Conservation (phyloP, 2,888 invertebrate genomes). For the Drosophila lacicola region DNA sequence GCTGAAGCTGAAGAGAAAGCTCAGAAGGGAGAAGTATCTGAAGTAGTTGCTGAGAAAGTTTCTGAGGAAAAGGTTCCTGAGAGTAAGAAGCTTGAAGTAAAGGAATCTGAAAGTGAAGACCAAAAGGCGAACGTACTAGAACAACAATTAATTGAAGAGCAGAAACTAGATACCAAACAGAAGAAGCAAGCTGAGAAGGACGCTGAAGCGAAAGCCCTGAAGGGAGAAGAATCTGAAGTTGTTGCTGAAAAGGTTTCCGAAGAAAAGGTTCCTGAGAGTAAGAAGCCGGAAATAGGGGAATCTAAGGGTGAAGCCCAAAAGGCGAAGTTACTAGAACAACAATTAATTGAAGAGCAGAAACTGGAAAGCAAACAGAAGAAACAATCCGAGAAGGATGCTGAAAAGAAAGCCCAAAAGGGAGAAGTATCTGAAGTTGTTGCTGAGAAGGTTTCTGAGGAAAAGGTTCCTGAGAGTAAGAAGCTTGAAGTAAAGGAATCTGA, state of each 20-base stretch:
- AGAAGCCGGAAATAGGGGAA: too few relatives aligned
- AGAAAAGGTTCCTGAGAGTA: too few relatives aligned
- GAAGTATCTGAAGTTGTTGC: constrained; percentile 14
- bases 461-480: neutral
- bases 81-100: constrained; percentile 16
- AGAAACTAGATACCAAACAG: constrained; percentile 17
- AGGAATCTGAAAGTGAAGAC: constrained; percentile 5
- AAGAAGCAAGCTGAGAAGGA: neutral
- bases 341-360: constrained; percentile 15
- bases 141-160: constrained; percentile 15
- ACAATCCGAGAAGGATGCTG: neutral
- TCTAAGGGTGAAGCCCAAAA: too few relatives aligned
- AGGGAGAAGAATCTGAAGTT: constrained; percentile 5
- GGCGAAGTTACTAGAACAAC: too few relatives aligned
- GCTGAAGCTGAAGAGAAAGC: neutral
- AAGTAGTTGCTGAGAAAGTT: constrained; percentile 19
- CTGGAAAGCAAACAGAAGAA: constrained; percentile 11
- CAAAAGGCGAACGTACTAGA: constrained; percentile 9
- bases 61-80: constrained; percentile 18
- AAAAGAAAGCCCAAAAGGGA: constrained; percentile 10
- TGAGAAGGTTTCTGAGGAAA: constrained; percentile 5
- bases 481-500: neutral
- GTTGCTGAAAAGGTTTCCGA: constrained; percentile 5
- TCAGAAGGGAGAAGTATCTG: constrained; percentile 12
- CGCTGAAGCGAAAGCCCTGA: neutral